Conservation (phyloP, 2,113 vertebrate genomes). For the Hyaena hyaena region DNA sequence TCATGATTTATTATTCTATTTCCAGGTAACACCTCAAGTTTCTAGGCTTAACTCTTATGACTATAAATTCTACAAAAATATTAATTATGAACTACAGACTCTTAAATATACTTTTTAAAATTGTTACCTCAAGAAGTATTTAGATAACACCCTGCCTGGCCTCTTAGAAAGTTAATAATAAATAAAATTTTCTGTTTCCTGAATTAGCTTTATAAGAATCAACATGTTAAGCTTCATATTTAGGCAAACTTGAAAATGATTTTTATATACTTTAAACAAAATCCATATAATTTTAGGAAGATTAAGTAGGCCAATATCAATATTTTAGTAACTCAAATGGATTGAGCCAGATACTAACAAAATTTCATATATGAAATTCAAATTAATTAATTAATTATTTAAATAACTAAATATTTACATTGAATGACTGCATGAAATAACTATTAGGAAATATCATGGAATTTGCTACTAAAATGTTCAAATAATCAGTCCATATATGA, state of each 20-base stretch:
- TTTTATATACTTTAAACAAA: background rate
- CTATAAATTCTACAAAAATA: constrained; percentile 51
- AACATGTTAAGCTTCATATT: background rate
- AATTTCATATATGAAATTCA: background rate
- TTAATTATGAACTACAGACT: background rate
- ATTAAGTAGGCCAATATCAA: background rate
- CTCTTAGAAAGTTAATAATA: constrained; percentile 2
- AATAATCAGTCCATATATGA: background rate
- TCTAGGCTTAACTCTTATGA: constrained; percentile 21
- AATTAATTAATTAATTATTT: background rate
- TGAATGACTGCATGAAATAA: background rate
- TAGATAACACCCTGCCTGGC: background rate
- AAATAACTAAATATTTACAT: background rate
- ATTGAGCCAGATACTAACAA: background rate
- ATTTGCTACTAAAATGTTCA: background rate
- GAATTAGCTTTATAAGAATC: background rate
- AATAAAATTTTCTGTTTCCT: constrained; percentile 10
- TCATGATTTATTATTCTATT: constrained; percentile 54
- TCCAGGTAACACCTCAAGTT: constrained; percentile 34
- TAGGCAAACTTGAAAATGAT: background rate
- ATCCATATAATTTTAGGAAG: background rate
- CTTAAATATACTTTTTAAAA: background rate
- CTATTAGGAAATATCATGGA: background rate
- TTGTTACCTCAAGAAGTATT: background rate
- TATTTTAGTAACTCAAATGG: background rate